A percentile compares a stretch with the other conserved stretches of the same genome.
Evolutionary conservation across 2,888 invertebrate genomes (phyloP).

Genomic region (Diploptera punctata): DNA sequence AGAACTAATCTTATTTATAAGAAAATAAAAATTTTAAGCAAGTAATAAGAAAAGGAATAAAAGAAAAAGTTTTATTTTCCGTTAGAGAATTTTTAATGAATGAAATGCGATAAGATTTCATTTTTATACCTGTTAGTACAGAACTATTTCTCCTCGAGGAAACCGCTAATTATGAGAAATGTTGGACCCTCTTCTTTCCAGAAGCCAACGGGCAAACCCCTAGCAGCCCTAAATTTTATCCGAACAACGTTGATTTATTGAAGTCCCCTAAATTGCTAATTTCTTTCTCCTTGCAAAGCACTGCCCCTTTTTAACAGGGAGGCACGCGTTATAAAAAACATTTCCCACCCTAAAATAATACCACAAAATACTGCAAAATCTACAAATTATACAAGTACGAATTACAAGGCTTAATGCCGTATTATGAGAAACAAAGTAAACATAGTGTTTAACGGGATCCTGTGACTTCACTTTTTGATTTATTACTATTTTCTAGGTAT

Average conservation of each 20-base stretch:
- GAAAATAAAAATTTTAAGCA: no score
- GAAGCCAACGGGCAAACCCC: constrained; percentile 25
- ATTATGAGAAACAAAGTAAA: constrained; percentile 15
- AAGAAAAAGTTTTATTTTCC: no score
- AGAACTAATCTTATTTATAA: no score
- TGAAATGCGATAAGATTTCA: background rate
- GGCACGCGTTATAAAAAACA: background rate
- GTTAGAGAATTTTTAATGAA: background rate
- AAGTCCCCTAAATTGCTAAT: constrained; percentile 3
- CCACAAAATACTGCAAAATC: background rate
- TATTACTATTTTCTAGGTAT: background rate
- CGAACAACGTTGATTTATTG: constrained; percentile 1
- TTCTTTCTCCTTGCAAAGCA: background rate
- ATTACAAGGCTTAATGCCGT: background rate
- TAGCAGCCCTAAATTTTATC: background rate
- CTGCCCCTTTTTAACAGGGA: constrained; percentile 14
- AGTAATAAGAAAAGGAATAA: no score
- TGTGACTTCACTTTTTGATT: background rate
- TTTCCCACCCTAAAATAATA: background rate
- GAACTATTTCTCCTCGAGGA: background rate
- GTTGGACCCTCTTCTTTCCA: background rate
- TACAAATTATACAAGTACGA: constrained; percentile 8
- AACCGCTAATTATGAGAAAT: constrained; percentile 3
- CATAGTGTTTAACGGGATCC: background rate
- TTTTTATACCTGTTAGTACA: constrained; percentile 4